Conservation (phyloP, 23 tunicate species). For the Ascidia mentula region DNA sequence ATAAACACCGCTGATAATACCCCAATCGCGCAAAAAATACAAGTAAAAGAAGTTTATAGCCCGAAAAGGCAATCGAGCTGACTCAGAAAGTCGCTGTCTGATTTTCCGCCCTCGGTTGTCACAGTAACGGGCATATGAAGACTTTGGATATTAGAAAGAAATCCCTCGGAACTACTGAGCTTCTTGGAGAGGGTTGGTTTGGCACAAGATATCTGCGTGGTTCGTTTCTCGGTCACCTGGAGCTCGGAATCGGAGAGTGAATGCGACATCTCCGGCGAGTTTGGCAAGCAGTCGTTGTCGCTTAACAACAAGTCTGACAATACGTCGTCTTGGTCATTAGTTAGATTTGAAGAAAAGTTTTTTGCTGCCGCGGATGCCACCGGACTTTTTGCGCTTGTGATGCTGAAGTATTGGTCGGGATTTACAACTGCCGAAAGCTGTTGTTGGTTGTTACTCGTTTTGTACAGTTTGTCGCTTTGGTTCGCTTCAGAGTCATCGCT, state of each 20-base stretch:
- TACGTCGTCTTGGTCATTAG: neutral
- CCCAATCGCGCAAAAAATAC: neutral
- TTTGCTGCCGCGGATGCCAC: neutral
- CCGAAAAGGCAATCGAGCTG: neutral
- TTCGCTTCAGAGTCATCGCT: neutral
- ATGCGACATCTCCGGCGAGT: neutral
- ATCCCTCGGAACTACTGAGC: conserved; percentile 9
- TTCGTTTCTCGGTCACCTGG: neutral
- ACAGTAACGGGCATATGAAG: neutral
- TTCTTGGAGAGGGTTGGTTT: neutral
- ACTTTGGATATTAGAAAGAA: neutral
- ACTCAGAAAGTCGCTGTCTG: neutral
- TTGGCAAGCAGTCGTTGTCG: neutral
- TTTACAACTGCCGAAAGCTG: neutral
- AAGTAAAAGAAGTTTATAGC: neutral
- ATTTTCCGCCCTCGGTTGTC: neutral
- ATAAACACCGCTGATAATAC: too few relatives aligned
- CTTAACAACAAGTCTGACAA: neutral
- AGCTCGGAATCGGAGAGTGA: conserved; percentile 7
- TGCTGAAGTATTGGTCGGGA: neutral
- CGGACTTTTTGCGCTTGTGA: neutral
- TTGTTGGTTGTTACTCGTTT: neutral
- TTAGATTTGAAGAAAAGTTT: neutral
- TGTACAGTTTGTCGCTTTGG: too few relatives aligned
- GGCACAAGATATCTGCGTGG: neutral